Base-by-base conservation (phyloP, 2,113 vertebrate species). In the Eulacestoma nigropectus region DNA sequence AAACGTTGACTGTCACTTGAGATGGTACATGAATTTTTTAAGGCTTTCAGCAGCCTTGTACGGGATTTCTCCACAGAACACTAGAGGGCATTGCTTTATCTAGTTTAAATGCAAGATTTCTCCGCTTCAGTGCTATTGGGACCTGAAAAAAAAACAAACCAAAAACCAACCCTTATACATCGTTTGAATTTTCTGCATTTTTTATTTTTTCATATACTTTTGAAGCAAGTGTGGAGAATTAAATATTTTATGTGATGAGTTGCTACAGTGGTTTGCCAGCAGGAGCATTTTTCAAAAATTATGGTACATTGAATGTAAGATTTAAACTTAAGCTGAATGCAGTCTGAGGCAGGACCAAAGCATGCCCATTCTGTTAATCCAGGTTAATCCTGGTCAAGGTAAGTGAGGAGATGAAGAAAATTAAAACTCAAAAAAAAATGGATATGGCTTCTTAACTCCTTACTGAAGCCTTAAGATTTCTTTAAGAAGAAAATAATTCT, bases 61-160 rank as follows among this genome's bases (percentile, higher is more conserved):
- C 8, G 30, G 11, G 30, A 25, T 88, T 90, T 86, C 84, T 65
- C n/a, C 67, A 46, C 42, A 74, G 50, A 88, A 77, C 96, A 30
- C 90, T 96, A 97, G 96, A 90, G 96, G 96, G 97, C 91, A 77
- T 90, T 93, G 91, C 65, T 95, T 79, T 83, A 84, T 68, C 52
- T 90, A 68, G 55, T 91, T 96, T 84, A 60, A 73, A 68, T n/a
- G 16, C 21, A 62, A 39, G 30, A 11, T 39, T 72, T 68, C 33
- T 64, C 1, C 0, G 14, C 23, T 46, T 49, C 12, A 8, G 4
- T 32, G 16, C 2, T 3, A 4, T 10, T 46, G 13, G 12, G 18
- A 62, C 37, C 26, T 46, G 30, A 29, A 56, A 32, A 17, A 53
- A 33, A 25, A 35, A 2, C 13, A 30, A 41, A n/a, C 5, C 9